A percentile compares a stretch with the other conserved stretches of the same genome.
Conservation (phyloP, 2,888 invertebrate genomes). For the Onthophagus sagittarius region DNA sequence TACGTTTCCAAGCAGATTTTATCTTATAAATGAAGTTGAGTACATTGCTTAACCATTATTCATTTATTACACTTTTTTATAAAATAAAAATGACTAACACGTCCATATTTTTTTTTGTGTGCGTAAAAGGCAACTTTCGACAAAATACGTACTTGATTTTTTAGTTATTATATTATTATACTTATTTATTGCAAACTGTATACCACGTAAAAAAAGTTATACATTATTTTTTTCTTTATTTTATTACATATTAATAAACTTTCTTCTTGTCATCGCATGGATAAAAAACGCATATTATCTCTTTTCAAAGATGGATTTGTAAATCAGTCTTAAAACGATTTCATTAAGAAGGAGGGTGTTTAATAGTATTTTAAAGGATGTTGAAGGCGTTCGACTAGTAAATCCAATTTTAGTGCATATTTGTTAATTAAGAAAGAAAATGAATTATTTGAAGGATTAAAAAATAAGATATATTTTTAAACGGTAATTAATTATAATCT, state of each 20-base stretch:
- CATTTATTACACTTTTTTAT: background rate
- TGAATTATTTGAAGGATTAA: no score
- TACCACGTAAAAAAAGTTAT: background rate
- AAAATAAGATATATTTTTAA: no score
- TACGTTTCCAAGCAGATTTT: background rate
- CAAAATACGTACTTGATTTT: background rate
- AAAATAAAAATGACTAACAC: background rate
- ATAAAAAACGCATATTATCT: background rate
- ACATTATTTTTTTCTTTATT: background rate
- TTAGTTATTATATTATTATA: background rate
- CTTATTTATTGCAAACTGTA: background rate
- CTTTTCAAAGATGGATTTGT: background rate
- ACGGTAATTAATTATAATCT: no score
- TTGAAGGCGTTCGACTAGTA: no score
- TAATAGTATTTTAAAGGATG: no score
- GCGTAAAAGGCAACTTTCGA: background rate
- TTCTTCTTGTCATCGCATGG: background rate
- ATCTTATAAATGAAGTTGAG: background rate
- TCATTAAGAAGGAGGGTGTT: background rate
- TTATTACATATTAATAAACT: no score
- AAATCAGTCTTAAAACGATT: background rate
- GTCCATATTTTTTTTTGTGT: background rate
- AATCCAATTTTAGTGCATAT: no score
- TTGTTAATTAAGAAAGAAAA: no score
- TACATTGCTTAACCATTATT: background rate